Evolutionary conservation across 2,797 vertebrate species (phyloP).

Genomic region (Anisognathus igniventris): DNA sequence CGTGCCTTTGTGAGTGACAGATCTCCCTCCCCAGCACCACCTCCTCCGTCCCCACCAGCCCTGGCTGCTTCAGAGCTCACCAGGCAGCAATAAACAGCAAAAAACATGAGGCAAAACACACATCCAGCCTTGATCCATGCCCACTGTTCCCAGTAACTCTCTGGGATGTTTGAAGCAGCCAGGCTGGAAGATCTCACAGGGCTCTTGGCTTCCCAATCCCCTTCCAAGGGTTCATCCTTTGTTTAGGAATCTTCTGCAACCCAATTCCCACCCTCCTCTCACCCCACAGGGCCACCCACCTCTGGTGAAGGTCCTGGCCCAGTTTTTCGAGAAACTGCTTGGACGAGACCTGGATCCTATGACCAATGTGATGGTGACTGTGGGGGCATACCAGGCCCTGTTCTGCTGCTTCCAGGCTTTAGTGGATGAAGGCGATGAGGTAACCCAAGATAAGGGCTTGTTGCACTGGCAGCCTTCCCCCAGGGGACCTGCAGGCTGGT

Average conservation of each 20-base stretch:
- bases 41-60: not conserved
- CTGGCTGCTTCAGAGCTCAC: not conserved
- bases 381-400: constrained; percentile 91
- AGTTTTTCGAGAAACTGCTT: constrained; percentile 83
- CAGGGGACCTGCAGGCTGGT: not conserved
- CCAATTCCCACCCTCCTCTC: not conserved
- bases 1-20: constrained; percentile 83
- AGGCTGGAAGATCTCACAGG: not conserved
- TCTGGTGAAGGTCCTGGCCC: constrained; percentile 85
- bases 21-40: not conserved
- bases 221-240: not conserved
- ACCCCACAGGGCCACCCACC: constrained; percentile 84
- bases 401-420: constrained; percentile 91
- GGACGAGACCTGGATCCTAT: constrained; percentile 83
- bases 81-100: not conserved
- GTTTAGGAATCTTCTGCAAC: not conserved
- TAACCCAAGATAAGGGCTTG: constrained; percentile 30
- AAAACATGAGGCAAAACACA: not conserved
- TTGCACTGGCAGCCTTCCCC: not conserved
- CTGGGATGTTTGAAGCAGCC: not conserved
- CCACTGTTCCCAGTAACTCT: not conserved
- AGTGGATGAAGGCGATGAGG: constrained; percentile 90
- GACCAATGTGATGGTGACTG: constrained; percentile 87
- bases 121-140: not conserved
- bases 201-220: not conserved